Evolutionary conservation across 2,888 invertebrate genomes (phyloP).

Genomic region (Cheilosia pagana): DNA sequence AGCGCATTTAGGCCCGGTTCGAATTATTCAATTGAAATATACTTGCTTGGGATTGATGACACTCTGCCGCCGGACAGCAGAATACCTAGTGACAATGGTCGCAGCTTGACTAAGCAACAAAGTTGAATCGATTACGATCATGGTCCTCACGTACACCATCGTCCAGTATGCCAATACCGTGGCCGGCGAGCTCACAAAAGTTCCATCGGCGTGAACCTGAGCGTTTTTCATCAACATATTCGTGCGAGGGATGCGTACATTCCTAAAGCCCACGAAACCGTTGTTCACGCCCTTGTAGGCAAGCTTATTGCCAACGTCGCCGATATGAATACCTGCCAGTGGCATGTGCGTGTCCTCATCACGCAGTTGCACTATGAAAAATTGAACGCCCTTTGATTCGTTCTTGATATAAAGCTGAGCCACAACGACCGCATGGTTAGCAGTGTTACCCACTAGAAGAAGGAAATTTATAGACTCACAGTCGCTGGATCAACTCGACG

Average conservation of each 20-base stretch:
- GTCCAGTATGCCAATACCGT: constrained; percentile 92
- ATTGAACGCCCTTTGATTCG: constrained; percentile 93
- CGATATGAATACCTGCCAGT: constrained; percentile 92
- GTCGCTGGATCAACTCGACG: constrained; percentile 60
- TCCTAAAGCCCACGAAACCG: constrained; percentile 94
- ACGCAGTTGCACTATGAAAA: constrained; percentile 95
- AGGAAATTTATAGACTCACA: neutral
- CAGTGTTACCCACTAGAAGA: constrained; percentile 92
- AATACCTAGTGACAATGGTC: constrained; percentile 95
- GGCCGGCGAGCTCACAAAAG: constrained; percentile 91
- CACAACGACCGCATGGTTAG: constrained; percentile 95
- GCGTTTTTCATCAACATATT: constrained; percentile 97
- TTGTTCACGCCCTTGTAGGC: constrained; percentile 96
- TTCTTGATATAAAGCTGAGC: constrained; percentile 94
- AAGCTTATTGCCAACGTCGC: constrained; percentile 96
- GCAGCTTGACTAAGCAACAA: constrained; percentile 92
- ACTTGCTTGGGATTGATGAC: constrained; percentile 90
- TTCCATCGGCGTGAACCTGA: constrained; percentile 95
- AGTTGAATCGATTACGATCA: constrained; percentile 93
- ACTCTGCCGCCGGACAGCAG: constrained; percentile 94
- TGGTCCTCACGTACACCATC: constrained; percentile 95
- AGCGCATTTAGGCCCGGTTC: neutral
- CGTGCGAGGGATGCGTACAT: constrained; percentile 93
- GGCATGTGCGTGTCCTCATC: constrained; percentile 94
- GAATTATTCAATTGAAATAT: constrained; percentile 82